Base-by-base conservation (phyloP, 2,113 vertebrate species). In the Cheilinus undulatus region DNA sequence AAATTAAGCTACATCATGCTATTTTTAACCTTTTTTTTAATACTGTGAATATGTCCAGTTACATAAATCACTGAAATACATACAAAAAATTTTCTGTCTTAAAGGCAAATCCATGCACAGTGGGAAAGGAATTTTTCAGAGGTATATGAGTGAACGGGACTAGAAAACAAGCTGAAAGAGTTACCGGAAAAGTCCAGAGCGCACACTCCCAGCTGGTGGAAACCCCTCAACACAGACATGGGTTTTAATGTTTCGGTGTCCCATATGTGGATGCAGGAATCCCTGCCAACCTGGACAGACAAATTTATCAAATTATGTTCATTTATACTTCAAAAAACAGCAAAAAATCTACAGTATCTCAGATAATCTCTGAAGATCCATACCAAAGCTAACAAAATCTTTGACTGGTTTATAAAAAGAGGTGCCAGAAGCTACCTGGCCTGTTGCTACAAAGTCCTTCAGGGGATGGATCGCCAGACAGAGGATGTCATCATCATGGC, bases 141-240 rank as follows among this genome's bases (percentile, higher is more conserved):
- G n/a, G n/a, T n/a, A n/a, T 14, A 38, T 2, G 12, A 15, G 2
- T 38, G 7, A 11, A 34, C 11, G 11, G 32, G 32, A 34, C 32
- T 34, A 60, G 36, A 56, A 54, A 48, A 34, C 20, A 53, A n/a
- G 8, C 5, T 13, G 0, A 20, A 22, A 20, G 10, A 7, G 11
- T 93, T 94, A 99, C 98, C 98, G 94, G 98, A 98, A 87, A 99
- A 99, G 90, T 99, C 98, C 81, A 99, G 92, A 69, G 97, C 94
- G 72, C 97, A 99, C 60, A 99, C 94, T 78, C 98, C 98, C 20
- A 95, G 95, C 27, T 99, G 97, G 88, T 99, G 98, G 89, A 94
- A 96, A 86, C 97, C 98, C 90, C 95, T 99, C 90, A 99, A 91
- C 67, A 99, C 92, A 0, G 98, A 98, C 73, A 99, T 88, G 48